These are phyloP conservation scores for Malacoraja senta DNA, from an alignment of 2,797 vertebrate genomes.

Conservation along the genomic window DNA sequence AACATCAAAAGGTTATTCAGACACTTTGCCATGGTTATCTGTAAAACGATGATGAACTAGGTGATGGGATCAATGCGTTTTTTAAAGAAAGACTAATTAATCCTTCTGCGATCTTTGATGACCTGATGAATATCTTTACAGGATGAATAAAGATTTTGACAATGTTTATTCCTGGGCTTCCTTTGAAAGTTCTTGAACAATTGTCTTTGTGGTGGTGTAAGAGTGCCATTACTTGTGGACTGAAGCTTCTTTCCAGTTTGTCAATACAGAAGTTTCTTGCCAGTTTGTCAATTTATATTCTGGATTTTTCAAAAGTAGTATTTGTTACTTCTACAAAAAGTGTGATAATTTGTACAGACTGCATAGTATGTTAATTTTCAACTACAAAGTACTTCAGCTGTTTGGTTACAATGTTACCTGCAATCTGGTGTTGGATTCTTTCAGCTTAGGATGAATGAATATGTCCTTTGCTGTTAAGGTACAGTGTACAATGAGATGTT, in stretches of 20 bases:
- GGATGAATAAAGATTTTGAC: not conserved
- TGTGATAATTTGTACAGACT: not conserved
- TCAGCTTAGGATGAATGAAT: not conserved
- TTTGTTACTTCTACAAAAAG: not conserved
- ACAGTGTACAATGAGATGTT: not conserved
- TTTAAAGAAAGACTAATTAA: not conserved
- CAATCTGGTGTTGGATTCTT: not conserved
- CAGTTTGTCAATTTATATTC: not conserved
- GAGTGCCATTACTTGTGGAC: not conserved
- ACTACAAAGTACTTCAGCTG: not conserved
- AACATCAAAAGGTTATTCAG: not conserved
- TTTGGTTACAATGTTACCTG: not conserved
- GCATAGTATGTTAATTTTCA: not conserved
- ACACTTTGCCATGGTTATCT: not conserved
- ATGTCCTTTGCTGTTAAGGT: not conserved
- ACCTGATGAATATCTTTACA: not conserved
- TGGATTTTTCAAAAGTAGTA: not conserved
- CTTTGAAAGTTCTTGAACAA: not conserved
- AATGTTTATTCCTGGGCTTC: not conserved
- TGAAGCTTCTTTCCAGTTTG: not conserved
- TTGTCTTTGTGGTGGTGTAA: not conserved
- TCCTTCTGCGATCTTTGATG: not conserved
- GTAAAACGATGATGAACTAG: not conserved
- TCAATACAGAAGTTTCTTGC: not conserved
- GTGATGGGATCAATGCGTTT: not conserved